These are phyloP conservation scores for Tromatobia lineatoria DNA, from an alignment of 2,888 invertebrate genomes.

Conservation along the genomic window DNA sequence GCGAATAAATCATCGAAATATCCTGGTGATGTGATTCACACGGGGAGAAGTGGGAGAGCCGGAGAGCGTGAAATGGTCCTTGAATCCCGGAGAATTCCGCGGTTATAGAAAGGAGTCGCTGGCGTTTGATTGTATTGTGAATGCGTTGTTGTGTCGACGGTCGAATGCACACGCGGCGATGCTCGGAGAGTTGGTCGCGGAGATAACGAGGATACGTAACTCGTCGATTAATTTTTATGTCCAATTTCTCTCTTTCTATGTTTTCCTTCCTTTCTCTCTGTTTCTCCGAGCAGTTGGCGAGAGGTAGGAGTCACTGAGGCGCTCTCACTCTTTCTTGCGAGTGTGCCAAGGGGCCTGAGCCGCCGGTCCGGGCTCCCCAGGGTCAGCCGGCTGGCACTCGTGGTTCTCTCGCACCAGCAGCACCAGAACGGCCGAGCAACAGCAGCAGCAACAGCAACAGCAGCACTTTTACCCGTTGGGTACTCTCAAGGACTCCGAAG, in stretches of 20 bases:
- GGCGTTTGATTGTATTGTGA: not conserved
- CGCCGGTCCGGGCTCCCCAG: constrained; percentile 78
- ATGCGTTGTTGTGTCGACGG: not conserved
- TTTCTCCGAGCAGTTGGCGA: constrained; percentile 18
- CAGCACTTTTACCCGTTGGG: constrained; percentile 83
- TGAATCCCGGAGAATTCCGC: constrained; percentile 44
- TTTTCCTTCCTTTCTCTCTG: constrained; percentile 53
- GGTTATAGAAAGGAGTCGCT: not conserved
- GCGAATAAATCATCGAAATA: not conserved
- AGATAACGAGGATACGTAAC: constrained; percentile 14
- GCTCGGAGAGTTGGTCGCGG: not conserved
- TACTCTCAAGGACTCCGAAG: constrained; percentile 84
- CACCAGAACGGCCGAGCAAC: constrained; percentile 19
- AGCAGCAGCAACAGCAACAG: constrained; percentile 33
- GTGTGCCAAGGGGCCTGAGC: constrained; percentile 42
- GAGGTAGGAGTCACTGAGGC: not conserved
- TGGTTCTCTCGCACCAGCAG: constrained; percentile 33
- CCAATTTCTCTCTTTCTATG: constrained; percentile 16
- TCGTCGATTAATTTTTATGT: not conserved
- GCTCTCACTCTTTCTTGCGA: constrained; percentile 48
- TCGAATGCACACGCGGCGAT: not conserved
- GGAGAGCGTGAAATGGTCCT: constrained; percentile 56
- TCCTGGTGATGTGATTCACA: constrained; percentile 5
- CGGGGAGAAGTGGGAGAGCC: not conserved
- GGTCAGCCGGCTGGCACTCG: constrained; percentile 84